Evolutionary conservation across 2,797 vertebrate genomes (phyloP), one percentile per base, ranked within the genome.

Genomic region (Enteromius fasciolatus): DNA sequence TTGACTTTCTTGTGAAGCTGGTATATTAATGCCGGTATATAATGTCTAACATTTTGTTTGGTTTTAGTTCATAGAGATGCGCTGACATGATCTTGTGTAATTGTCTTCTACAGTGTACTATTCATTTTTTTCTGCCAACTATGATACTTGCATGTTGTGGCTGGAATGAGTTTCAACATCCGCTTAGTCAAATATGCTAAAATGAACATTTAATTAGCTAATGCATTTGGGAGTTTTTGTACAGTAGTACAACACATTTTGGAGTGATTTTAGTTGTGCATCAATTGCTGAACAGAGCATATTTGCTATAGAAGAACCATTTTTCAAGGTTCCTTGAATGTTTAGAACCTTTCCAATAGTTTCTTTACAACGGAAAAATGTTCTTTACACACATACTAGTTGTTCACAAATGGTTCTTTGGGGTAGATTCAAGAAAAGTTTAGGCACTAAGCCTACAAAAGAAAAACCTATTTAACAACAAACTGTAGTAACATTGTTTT

Each of bases 51-150:
- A 69, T 57, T 79, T 54, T 79, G n/a, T 52, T 41, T 7, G 64
- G 31, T 8, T 25, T 57, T 50, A 33, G 67, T 33, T 46, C 18
- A 28, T 18, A 44, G 78, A 70, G 36, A 70, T 28, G 9, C 50
- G n/a, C n/a, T n/a, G n/a, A 14, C 52, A 70, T 59, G 68, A 36
- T 31, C 36, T 17, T 9, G n/a, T 69, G 66, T 69, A 69, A 79
- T 41, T 57, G 48, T 33, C 33, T 70, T 59, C 36, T 57, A 76
- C 33, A 17, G 31, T 23, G 33, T 23, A 70, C 25, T 36, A 41
- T 79, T 68, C n/a, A n/a, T n/a, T n/a, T n/a, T n/a, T n/a, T n/a
- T n/a, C n/a, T n/a, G n/a, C n/a, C n/a, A n/a, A n/a, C n/a, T n/a
- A n/a, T n/a, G n/a, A n/a, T n/a, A n/a, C n/a, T n/a, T n/a, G n/a